These are phyloP conservation scores for Drosophila virilis DNA, from an alignment of 1,140 invertebrate species.

Conservation along the genomic window DNA sequence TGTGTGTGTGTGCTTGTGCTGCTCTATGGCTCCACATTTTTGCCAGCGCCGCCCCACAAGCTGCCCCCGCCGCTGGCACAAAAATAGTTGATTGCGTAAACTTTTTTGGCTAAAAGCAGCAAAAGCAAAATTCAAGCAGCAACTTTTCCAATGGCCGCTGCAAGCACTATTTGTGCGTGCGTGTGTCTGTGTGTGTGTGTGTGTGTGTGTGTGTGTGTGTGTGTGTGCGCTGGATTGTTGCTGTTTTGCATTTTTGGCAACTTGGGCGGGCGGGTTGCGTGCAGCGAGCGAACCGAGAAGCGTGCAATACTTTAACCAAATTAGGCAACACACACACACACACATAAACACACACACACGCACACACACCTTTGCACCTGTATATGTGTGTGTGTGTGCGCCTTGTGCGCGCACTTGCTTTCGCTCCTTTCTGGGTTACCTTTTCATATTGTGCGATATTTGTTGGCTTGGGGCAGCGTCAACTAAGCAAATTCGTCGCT, in stretches of 20 bases:
- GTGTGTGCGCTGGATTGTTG: conserved; percentile 14
- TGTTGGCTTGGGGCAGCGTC: conserved; percentile 6
- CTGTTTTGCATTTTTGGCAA: conserved; percentile 44
- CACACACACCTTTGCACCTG: background rate
- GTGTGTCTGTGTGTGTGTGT: background rate
- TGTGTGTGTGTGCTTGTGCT: conserved; percentile 16
- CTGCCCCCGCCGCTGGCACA: conserved; percentile 2
- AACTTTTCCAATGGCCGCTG: conserved; percentile 36
- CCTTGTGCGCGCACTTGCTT: conserved; percentile 14
- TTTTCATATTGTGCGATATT: conserved; percentile 3
- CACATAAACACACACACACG: background rate
- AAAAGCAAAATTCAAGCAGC: conserved; percentile 31
- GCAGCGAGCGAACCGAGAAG: conserved; percentile 31
- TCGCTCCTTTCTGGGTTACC: conserved; percentile 23
- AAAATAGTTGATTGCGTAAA: conserved; percentile 61
- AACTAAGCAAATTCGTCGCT: conserved; percentile 15
- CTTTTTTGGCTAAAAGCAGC: conserved; percentile 38
- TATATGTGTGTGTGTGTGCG: conserved; percentile 4
- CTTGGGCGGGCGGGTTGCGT: conserved; percentile 39
- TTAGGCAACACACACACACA: conserved; percentile 37
- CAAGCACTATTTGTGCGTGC: conserved; percentile 23
- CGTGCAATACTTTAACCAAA: conserved; percentile 51
- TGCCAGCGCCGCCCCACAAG: background rate
- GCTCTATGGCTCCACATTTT: conserved; percentile 41
- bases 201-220: conserved; percentile 1